Percentiles rank a stretch among this genome's conserved stretches.
phyloP scores from a whole-genome alignment of 92 coral and sea anemone genomes.

The Palythoa caribaeorum region DNA sequence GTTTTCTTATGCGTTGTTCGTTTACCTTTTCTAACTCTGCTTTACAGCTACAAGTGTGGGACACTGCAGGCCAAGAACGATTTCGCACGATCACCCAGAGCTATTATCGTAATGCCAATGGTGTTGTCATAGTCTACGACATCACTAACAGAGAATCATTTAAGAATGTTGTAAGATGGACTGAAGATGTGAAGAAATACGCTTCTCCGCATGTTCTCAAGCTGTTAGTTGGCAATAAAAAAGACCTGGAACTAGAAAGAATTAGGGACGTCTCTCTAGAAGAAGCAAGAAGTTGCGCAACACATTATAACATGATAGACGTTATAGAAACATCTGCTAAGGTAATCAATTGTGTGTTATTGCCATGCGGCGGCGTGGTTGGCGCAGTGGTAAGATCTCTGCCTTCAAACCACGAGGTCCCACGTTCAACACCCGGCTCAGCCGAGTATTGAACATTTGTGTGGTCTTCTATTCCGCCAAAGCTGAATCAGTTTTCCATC shows the following conservation, averaged over 20 bases:
- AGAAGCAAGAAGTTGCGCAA: slow-evolving; percentile 82
- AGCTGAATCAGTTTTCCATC: too few relatives aligned
- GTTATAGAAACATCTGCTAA: slow-evolving; percentile 93
- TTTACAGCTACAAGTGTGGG: slow-evolving; percentile 93
- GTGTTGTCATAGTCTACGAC: slow-evolving; percentile 87
- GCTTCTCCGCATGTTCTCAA: slow-evolving; percentile 86
- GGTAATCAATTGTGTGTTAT: slow-evolving; percentile 54
- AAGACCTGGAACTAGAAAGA: slow-evolving; percentile 72
- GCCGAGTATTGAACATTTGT: too few relatives aligned
- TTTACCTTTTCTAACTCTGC: background rate
- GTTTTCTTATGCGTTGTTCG: background rate
- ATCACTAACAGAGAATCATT: slow-evolving; percentile 90
- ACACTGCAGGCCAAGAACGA: slow-evolving; percentile 98
- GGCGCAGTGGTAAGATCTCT: too few relatives aligned
- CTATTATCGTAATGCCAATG: slow-evolving; percentile 94
- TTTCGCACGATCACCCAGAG: slow-evolving; percentile 97
- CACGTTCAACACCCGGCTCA: too few relatives aligned
- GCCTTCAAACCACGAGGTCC: too few relatives aligned
- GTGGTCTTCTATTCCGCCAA: too few relatives aligned
- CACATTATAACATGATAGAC: slow-evolving; percentile 77
- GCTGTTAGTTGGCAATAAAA: slow-evolving; percentile 93
- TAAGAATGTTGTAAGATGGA: slow-evolving; percentile 84
- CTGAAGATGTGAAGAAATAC: slow-evolving; percentile 89
- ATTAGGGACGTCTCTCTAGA: slow-evolving; percentile 80
- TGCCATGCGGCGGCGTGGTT: too few relatives aligned